Evolutionary conservation across 2,888 invertebrate genomes (phyloP).

Genomic region (Hypselothyrea guttata): DNA sequence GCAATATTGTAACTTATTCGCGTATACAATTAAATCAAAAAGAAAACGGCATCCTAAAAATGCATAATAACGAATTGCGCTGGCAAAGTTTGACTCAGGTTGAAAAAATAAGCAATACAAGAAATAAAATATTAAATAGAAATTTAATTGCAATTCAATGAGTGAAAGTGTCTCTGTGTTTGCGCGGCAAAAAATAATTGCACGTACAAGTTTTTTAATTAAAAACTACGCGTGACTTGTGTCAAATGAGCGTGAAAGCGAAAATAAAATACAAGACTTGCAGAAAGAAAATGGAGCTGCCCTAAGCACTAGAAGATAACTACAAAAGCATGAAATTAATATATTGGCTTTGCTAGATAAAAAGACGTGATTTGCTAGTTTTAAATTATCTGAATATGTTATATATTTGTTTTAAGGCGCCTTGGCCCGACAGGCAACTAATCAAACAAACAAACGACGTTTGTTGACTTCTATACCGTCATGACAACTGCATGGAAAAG

Average conservation of each 20-base stretch:
- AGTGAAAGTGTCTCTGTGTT: conserved; percentile 19
- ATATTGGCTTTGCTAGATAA: too few relatives aligned
- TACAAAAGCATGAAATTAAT: too few relatives aligned
- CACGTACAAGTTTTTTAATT: conserved; percentile 74
- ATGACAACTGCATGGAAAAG: conserved; percentile 19
- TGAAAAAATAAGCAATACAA: conserved; percentile 17
- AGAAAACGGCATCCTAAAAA: conserved; percentile 3
- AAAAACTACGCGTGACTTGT: conserved; percentile 71
- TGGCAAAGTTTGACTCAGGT: conserved; percentile 14
- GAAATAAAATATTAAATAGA: conserved; percentile 15
- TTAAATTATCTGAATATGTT: background rate
- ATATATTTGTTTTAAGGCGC: conserved; percentile 3
- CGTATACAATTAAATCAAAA: conserved; percentile 19
- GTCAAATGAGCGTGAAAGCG: conserved; percentile 59
- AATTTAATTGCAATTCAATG: conserved; percentile 55
- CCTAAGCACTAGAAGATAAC: too few relatives aligned
- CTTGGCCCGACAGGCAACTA: conserved; percentile 39
- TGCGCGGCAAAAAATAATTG: conserved; percentile 61
- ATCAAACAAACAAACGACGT: conserved; percentile 42
- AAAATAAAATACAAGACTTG: conserved; percentile 22
- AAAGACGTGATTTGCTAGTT: too few relatives aligned
- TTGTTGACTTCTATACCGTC: conserved; percentile 3
- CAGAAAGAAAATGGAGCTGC: too few relatives aligned
- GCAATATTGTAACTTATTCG: conserved; percentile 43
- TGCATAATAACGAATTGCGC: background rate